Evolutionary conservation across 2,888 invertebrate genomes (phyloP), one percentile per base, ranked within the genome.

Genomic region (Rapana venosa): DNA sequence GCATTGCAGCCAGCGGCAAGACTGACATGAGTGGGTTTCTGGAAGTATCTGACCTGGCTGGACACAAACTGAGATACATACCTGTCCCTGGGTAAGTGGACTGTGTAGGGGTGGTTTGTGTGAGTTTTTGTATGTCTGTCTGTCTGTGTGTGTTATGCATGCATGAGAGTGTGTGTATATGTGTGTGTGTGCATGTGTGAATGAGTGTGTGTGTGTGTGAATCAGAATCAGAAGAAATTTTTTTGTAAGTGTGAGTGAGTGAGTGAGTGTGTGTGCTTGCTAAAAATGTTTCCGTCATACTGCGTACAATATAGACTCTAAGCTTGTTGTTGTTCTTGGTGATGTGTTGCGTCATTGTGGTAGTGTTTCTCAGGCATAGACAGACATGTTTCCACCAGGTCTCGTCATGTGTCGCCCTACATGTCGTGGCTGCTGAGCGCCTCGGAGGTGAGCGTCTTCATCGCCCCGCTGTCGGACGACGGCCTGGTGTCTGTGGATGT

Each of bases 401-500:
- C 87, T 22, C 86, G 87, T 22, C 94, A 97, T 86, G 97, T 97
- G n/a, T 96, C 96, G 0, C 96, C 96, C 0, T 95, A 96, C 88
- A 95, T 96, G 30, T 95, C 96, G 36, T 97, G 97, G 97, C 92
- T 97, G 89, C 96, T 96, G 88, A 93, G 96, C 79, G 92, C 95
- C 8, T 93, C 96, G 58, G 96, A 96, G 74, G 94, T 96, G 58
- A 96, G 96, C 81, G 92, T 97, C 56, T 95, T 96, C 61, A 93
- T 96, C 79, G 96, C 96, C 1, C 92, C 95, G 15, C 96, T 96
- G 87, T 96, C 96, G 90, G 96, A 96, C 90, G 96, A 97, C 91
- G 96, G 96, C 56, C 94, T 97, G 47, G 96, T 97, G 17, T 97
- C 97, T 0, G 96, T 97, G n/a, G 97, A 97, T 94, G 95, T 95